Percentiles rank a stretch among this genome's conserved stretches.
These are phyloP conservation scores for Bovichtus variegatus DNA, from an alignment of 2,797 vertebrate genomes.

Conservation along the genomic window DNA sequence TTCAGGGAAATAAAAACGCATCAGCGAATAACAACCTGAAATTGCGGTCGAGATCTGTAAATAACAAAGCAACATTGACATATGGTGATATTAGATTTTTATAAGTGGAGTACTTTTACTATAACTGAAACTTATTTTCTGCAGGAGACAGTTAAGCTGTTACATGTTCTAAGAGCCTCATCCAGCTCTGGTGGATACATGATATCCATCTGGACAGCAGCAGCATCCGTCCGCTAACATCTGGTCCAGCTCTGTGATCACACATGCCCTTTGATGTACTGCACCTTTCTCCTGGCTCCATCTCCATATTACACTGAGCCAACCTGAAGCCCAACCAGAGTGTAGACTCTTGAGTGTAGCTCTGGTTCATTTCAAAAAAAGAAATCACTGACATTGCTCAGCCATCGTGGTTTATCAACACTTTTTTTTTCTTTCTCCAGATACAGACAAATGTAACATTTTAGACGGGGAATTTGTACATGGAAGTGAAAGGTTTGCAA, in stretches of 20 bases:
- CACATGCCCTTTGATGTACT: conserved; percentile 83
- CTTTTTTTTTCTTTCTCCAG: background rate
- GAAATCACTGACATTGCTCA: background rate
- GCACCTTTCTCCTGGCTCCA: conserved; percentile 83
- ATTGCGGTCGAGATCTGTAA: conserved; percentile 26
- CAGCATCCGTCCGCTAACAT: conserved; percentile 57
- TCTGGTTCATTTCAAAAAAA: conserved; percentile 9
- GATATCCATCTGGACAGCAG: conserved; percentile 44
- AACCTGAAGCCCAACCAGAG: conserved; percentile 72
- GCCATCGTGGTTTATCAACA: background rate
- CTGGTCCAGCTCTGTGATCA: conserved; percentile 88
- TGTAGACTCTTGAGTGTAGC: background rate
- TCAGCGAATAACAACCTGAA: conserved; percentile 29
- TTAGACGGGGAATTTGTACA: too few species aligned
- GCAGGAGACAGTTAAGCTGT: conserved; percentile 7
- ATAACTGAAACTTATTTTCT: background rate
- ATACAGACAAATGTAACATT: background rate
- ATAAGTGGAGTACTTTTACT: background rate
- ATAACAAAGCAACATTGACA: conserved; percentile 13
- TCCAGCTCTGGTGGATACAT: background rate
- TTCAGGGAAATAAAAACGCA: conserved; percentile 48
- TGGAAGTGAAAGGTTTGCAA: background rate
- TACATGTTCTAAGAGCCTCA: conserved; percentile 12
- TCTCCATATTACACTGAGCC: conserved; percentile 88
- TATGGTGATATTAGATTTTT: background rate